Base-by-base conservation (phyloP, 64 coral and sea anemone genomes). In the Actinia equina region DNA sequence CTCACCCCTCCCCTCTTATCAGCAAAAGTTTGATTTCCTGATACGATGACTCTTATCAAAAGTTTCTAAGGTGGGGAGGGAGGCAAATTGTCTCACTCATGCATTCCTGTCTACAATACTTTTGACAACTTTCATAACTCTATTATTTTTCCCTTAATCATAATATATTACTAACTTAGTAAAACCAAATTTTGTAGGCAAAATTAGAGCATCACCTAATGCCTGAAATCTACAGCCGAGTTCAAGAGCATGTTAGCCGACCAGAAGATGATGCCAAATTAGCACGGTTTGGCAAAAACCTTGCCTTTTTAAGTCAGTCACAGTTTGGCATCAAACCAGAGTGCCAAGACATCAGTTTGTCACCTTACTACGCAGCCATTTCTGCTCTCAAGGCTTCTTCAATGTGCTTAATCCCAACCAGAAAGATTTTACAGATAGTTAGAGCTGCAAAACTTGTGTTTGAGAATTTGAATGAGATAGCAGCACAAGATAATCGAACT, bases 361-460 rank as follows among this genome's bases (percentile, higher is more conserved):
- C 67, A 44, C 94, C 94, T 1, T 95, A 89, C 71, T 95, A 89
- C 71, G 58, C 94, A 1, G 94, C 94, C 43, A 77, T 95, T 3
- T 84, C 90, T 60, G 91, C 83, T 65, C 85, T 95, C 37, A 95
- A 95, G 57, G 77, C 60, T 20, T 89, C 89, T 6, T 59, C 91
- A 4, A 43, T 95, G 79, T 95, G 87, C 3, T 67, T 95, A 43
- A 87, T 88, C 14, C 94, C 94, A 2, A 89, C 94, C 46, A 88
- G 71, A 49, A 95, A 95, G 77, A 93, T 89, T 15, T 92, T 93
- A 62, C 87, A 64, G 23, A 87, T 95, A 84, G 91, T 95, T 5
- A 95, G 85, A 53, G 94, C 94, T 2, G 94, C 94, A 11, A 89
- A 95, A 44, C 79, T 84, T 43, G 94, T 95, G 83, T 95, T 95